Percentiles rank a stretch among this genome's conserved stretches.
Conservation (phyloP, 2,113 vertebrate genomes). For the Hoplias malabaricus region DNA sequence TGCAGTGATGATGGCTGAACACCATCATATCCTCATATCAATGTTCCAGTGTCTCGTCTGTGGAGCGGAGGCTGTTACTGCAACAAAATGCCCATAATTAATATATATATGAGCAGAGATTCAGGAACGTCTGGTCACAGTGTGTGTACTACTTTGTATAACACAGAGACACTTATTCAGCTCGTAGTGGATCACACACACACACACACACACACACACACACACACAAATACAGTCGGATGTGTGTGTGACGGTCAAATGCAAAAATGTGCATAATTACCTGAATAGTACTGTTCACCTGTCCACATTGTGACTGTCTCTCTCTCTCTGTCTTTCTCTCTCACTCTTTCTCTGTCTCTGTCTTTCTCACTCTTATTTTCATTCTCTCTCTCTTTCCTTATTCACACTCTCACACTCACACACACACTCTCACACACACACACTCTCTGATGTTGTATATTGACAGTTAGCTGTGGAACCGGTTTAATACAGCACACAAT, state of each 20-base stretch:
- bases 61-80: too few relatives aligned
- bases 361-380: not conserved
- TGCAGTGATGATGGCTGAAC: too few relatives aligned
- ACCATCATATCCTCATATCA: too few relatives aligned
- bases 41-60: too few relatives aligned
- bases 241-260: not conserved
- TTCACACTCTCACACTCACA: conserved; percentile 13
- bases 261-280: not conserved
- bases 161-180: too few relatives aligned
- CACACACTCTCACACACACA: not conserved
- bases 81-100: too few relatives aligned
- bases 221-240: too few relatives aligned
- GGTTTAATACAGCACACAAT: conserved; percentile 40
- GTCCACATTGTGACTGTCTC: not conserved
- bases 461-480: conserved; percentile 50
- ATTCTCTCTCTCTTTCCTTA: conserved; percentile 15
- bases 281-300: not conserved
- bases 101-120: too few relatives aligned
- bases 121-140: too few relatives aligned
- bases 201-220: not conserved
- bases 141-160: too few relatives aligned
- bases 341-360: not conserved
- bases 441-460: not conserved
- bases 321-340: not conserved
- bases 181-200: not conserved